A percentile compares a stretch with the other conserved stretches of the same genome.
phyloP scores from a whole-genome alignment of 2,113 vertebrate genomes.

The Anthoscopus minutus region DNA sequence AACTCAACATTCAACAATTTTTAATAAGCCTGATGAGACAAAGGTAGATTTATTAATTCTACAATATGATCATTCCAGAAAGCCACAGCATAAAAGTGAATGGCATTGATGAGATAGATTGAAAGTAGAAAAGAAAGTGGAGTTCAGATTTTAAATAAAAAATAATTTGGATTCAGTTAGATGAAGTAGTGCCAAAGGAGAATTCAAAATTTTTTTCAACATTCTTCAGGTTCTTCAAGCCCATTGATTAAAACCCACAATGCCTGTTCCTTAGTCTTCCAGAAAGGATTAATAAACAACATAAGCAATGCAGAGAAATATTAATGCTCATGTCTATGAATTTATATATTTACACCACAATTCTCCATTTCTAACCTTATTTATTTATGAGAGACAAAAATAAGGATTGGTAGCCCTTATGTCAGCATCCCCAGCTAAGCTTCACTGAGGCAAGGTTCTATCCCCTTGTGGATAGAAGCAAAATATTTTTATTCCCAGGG shows the following conservation, averaged over 20 bases:
- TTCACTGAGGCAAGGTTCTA: not conserved
- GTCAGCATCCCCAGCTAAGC: not conserved
- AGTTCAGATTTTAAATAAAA: not conserved
- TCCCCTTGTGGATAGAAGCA: not conserved
- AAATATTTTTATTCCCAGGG: not conserved
- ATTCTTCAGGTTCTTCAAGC: not conserved
- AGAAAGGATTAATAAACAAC: not conserved
- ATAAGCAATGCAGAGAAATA: not conserved
- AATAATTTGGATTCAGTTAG: not conserved
- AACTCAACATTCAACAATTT: not conserved
- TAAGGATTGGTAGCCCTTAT: not conserved
- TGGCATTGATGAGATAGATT: not conserved
- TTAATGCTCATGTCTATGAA: not conserved
- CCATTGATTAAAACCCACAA: not conserved
- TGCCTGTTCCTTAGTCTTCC: not conserved
- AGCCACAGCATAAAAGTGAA: not conserved
- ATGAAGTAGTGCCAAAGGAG: not conserved
- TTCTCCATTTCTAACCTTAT: not conserved
- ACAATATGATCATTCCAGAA: not conserved
- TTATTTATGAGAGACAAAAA: not conserved
- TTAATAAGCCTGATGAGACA: not conserved
- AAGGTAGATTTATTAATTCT: not conserved
- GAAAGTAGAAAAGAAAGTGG: not conserved
- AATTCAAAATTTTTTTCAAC: not conserved
- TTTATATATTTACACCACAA: not conserved